These are phyloP conservation scores for Oncorhynchus nerka DNA, from an alignment of 2,113 vertebrate species.

Conservation along the genomic window DNA sequence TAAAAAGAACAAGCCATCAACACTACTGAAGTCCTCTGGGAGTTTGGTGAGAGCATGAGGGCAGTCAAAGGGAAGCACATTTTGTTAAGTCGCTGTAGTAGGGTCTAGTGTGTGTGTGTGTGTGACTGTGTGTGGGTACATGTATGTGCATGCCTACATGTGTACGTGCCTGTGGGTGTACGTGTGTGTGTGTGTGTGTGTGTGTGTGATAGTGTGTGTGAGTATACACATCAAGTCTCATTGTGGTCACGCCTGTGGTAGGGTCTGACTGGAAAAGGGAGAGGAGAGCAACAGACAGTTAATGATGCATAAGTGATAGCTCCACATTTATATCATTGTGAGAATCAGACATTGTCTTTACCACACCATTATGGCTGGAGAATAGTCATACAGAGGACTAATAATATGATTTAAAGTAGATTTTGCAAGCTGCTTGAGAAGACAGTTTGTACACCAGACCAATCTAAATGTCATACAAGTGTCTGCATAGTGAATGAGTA, in stretches of 20 bases:
- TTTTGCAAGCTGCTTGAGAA: background rate
- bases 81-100: too few species aligned
- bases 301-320: constrained; percentile 28
- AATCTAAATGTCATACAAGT: background rate
- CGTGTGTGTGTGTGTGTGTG: background rate
- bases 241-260: constrained; percentile 37
- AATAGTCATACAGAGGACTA: background rate
- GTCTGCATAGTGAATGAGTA: constrained; percentile 9
- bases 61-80: too few species aligned
- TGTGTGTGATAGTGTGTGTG: background rate
- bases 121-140: too few species aligned
- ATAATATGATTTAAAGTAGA: background rate
- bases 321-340: background rate
- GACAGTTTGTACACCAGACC: background rate
- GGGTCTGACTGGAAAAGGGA: constrained; percentile 20
- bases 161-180: background rate
- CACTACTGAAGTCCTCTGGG: too few species aligned
- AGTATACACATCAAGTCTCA: background rate
- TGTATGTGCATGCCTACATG: background rate
- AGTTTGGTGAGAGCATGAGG: too few species aligned
- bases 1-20: too few species aligned
- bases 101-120: background rate
- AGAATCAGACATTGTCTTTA: background rate
- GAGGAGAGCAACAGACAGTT: constrained; percentile 16
- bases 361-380: background rate